Conservation (phyloP, 2,113 vertebrate genomes). For the Heterotilapia buettikoferi region DNA sequence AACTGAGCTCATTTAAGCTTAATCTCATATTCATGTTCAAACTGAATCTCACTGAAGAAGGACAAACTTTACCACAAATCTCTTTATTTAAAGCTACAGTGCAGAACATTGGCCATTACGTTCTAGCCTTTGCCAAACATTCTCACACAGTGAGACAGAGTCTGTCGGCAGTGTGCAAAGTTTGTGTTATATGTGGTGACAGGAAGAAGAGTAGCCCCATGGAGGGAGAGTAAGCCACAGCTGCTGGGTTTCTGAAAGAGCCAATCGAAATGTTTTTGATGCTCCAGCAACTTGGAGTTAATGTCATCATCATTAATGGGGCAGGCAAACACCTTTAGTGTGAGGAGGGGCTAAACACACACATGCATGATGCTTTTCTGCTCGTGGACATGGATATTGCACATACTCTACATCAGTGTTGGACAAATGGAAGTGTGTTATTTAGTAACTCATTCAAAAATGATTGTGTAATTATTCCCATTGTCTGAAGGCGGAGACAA, state of each 20-base stretch:
- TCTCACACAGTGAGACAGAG: background rate
- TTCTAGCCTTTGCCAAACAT: background rate
- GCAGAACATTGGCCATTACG: background rate
- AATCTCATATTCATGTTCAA: background rate
- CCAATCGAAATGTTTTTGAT: background rate
- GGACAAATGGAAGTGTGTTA: background rate
- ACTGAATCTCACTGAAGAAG: background rate
- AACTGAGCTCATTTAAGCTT: background rate
- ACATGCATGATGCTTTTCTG: background rate
- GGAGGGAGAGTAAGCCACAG: background rate
- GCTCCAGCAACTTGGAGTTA: background rate
- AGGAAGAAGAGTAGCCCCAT: background rate
- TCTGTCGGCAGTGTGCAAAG: background rate
- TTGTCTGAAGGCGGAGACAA: background rate
- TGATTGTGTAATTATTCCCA: background rate
- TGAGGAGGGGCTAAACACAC: background rate
- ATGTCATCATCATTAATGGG: background rate
- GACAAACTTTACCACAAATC: background rate
- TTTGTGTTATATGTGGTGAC: background rate
- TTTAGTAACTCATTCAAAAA: background rate
- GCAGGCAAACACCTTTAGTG: background rate
- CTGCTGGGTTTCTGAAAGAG: background rate
- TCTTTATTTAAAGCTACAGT: background rate
- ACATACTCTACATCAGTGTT: background rate
- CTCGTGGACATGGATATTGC: background rate